Conservation (phyloP, 2,797 vertebrate genomes). For the Xenopus petersii region DNA sequence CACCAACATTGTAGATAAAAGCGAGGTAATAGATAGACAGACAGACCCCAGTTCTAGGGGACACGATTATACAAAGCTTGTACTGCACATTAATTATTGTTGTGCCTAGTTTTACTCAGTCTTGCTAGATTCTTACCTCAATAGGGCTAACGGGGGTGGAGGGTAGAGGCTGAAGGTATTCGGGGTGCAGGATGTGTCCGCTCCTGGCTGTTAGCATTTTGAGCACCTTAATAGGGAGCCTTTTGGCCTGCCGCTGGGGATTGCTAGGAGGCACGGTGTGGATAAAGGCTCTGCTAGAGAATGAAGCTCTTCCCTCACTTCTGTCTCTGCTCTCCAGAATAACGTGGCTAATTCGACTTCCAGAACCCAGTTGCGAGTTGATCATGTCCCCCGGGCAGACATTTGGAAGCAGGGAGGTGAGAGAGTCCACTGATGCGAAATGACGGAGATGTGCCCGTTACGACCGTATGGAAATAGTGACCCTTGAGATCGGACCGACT, state of each 20-base stretch:
- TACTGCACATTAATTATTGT: no score
- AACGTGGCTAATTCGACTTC: constrained; percentile 82
- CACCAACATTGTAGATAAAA: no score
- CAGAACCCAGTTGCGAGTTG: constrained; percentile 92
- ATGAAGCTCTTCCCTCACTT: constrained; percentile 48
- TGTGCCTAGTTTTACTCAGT: not conserved
- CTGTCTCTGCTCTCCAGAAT: constrained; percentile 78
- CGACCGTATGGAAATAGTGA: not conserved
- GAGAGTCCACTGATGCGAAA: constrained; percentile 51
- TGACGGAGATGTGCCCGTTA: constrained; percentile 43
- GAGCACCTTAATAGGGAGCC: constrained; percentile 90
- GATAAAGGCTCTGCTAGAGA: constrained; percentile 69
- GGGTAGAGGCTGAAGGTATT: constrained; percentile 91
- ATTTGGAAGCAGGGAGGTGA: constrained; percentile 67
- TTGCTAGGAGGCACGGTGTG: constrained; percentile 83
- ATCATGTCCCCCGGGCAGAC: constrained; percentile 91
- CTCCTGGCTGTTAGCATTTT: constrained; percentile 94
- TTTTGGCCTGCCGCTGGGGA: constrained; percentile 86
- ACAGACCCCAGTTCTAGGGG: not conserved
- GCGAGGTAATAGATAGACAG: not conserved
- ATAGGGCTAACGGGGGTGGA: constrained; percentile 94
- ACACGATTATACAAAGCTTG: no score
- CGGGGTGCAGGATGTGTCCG: constrained; percentile 95
- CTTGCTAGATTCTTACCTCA: constrained; percentile 76
- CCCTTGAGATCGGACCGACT: not conserved